Percentiles rank a stretch among this genome's conserved stretches.
phyloP scores from a whole-genome alignment of 2,797 vertebrate genomes.

The Acridotheres tristis region DNA sequence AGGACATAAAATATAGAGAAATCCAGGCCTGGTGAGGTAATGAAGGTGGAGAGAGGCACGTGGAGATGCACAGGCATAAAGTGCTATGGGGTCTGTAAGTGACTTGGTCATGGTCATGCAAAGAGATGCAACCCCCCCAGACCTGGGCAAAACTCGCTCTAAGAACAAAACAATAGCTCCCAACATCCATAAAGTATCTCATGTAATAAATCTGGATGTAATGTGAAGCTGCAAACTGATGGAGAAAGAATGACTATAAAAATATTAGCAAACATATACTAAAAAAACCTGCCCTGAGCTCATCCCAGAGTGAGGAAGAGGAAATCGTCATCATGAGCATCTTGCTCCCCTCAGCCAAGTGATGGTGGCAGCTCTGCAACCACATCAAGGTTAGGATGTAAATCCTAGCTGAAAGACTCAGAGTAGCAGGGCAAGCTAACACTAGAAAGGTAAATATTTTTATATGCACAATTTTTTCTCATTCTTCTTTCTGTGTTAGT shows the following conservation, averaged over 20 bases:
- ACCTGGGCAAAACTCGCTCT: neutral
- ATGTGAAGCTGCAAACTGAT: neutral
- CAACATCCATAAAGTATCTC: fast-evolving
- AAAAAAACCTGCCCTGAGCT: neutral
- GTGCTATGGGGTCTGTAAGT: fast-evolving
- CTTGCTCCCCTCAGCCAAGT: neutral
- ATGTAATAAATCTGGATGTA: neutral
- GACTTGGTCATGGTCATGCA: fast-evolving
- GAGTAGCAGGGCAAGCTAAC: neutral
- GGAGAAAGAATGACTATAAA: neutral
- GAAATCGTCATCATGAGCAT: neutral
- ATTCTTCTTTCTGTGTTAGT: neutral
- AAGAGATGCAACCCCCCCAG: neutral
- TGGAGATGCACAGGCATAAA: neutral
- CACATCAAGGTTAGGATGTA: neutral
- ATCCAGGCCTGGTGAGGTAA: neutral
- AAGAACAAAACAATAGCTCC: neutral
- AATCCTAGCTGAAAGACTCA: neutral
- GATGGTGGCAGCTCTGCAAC: neutral
- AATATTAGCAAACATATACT: fast-evolving
- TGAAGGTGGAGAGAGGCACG: fast-evolving
- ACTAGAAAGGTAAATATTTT: neutral
- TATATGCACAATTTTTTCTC: fast-evolving
- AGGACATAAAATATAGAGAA: neutral
- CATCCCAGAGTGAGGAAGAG: neutral